Conservation (phyloP, 92 coral and sea anemone species). For the Desmophyllum pertusum region DNA sequence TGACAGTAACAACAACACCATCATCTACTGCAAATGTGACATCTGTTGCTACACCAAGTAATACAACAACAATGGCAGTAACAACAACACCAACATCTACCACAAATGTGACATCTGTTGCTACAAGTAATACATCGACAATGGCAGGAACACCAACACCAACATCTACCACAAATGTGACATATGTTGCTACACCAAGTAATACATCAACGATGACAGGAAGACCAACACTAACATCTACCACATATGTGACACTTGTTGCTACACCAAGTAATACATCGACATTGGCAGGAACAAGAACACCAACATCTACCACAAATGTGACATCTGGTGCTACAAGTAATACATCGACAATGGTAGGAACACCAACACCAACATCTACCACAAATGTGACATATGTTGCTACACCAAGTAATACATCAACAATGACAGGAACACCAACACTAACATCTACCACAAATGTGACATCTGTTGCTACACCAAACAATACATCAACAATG, state of each 20-base stretch:
- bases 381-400: too few species aligned
- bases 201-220: background rate
- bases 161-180: background rate
- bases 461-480: too few species aligned
- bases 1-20: background rate
- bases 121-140: background rate
- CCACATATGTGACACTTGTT: background rate
- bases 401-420: too few species aligned
- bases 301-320: background rate
- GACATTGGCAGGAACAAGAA: background rate
- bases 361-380: too few species aligned
- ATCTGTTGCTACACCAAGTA: background rate
- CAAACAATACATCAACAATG: background rate
- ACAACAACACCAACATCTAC: background rate
- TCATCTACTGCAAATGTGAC: background rate
- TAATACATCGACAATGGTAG: too few species aligned
- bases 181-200: background rate
- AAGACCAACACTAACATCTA: background rate
- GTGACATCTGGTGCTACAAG: too few species aligned
- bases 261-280: background rate
- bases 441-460: too few species aligned
- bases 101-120: background rate
- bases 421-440: too few species aligned
- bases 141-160: background rate
- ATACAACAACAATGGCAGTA: background rate